These are phyloP conservation scores for Urocolius indicus DNA, from an alignment of 2,113 vertebrate genomes.

Conservation along the genomic window DNA sequence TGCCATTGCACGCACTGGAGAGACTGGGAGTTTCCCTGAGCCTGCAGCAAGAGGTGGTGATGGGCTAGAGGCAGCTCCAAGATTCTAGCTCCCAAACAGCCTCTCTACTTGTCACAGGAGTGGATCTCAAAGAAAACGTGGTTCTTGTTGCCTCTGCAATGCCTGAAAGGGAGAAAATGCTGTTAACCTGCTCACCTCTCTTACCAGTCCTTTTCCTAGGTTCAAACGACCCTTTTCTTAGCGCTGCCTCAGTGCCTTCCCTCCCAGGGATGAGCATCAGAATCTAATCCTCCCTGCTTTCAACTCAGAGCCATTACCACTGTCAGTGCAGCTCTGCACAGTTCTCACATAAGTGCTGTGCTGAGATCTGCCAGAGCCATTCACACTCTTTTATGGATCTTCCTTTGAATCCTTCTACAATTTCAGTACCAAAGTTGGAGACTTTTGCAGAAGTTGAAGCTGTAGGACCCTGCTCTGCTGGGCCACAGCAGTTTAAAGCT, in stretches of 20 bases:
- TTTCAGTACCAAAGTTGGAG: constrained; percentile 6
- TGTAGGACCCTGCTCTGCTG: background rate
- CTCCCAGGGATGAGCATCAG: background rate
- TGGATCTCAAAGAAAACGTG: background rate
- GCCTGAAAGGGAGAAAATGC: background rate
- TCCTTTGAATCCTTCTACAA: constrained; percentile 38
- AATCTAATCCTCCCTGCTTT: background rate
- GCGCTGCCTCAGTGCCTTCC: background rate
- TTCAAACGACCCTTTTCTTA: background rate
- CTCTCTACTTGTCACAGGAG: background rate
- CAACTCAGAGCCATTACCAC: background rate
- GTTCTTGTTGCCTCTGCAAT: background rate
- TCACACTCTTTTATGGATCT: constrained; percentile 52
- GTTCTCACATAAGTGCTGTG: background rate
- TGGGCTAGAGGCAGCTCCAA: background rate
- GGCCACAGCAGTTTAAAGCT: background rate
- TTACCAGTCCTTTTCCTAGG: background rate
- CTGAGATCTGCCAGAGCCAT: constrained; percentile 37
- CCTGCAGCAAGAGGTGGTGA: background rate
- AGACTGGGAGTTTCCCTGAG: rapidly evolving
- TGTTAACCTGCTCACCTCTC: background rate
- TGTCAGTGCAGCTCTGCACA: background rate
- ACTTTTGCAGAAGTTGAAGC: constrained; percentile 23
- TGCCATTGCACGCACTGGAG: too few relatives aligned
- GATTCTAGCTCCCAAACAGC: background rate